Evolutionary conservation across 2,888 invertebrate genomes (phyloP), one percentile per base, ranked within the genome.

Genomic region (Aplocera efformata): DNA sequence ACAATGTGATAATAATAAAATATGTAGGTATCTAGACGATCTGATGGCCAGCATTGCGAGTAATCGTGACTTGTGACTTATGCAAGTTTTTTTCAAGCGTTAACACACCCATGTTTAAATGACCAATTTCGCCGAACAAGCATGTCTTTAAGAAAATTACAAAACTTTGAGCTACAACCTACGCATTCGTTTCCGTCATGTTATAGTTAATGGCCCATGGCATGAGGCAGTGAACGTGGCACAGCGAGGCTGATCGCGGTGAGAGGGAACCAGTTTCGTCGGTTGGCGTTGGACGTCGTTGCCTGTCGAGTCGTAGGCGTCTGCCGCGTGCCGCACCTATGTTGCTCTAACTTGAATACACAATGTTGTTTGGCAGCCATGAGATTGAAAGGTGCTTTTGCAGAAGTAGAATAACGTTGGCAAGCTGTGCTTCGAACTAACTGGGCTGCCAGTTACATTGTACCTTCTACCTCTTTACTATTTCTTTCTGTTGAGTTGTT

Each of bases 191-290:
- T 17, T 17, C 13, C 13, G 13, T 17, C 13, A 17, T 17, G 13
- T 17, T 5, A 5, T 2, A 17, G 23, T 36, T 10, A 20, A 13
- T 26, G 20, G 30, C 13, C 25, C 22, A 38, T n/a, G n/a, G 23
- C 37, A 34, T 34, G 26, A 44, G 43, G 23, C 40, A 39, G 54
- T 50, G 53, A 60, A 60, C 63, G 60, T 59, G 32, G 30, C 39
- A 34, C 13, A 30, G 40, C 32, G 31, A 37, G 56, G 62, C 59
- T 61, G 58, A 65, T 63, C 58, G 67, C 58, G 67, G 84, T 80
- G 84, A 85, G 83, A 75, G 84, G 85, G 67, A 85, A 85, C 85
- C 82, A 66, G 85, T 86, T 85, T 78, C 68, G 63, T 60, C 53
- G 59, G 32, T 38, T 42, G 59, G 54, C 57, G 56, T 55, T 49